Evolutionary conservation across 1,140 invertebrate species (phyloP), one percentile per base, ranked within the genome.

Genomic region (Pseudomyrmex concolor): DNA sequence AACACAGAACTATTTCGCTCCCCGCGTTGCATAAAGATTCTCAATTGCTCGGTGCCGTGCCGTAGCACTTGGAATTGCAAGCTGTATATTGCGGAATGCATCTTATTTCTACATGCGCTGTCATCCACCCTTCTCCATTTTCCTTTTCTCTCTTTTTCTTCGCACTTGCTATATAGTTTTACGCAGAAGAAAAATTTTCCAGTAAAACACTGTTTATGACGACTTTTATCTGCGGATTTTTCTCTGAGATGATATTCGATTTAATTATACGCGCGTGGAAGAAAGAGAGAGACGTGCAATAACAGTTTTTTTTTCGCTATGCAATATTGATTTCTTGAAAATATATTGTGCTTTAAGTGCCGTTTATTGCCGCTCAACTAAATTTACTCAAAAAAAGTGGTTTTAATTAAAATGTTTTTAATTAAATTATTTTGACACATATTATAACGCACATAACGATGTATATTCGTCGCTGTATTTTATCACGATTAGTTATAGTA

Each of bases 181-280:
- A 83, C 66, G 59, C n/a, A 9, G 78, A 70, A 84, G 25, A 67
- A 84, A 87, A 87, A 80, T 86, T 86, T 86, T 64, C 85, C 60
- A 84, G 86, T 87, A 87, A 86, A 86, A 72, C 73, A 87, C 34
- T 86, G 68, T 84, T 86, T 78, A 78, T 77, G 67, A 45, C 34
- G 76, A 57, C 43, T 59, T 78, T 78, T 19, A 70, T 19, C 34
- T 55, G 43, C 34, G 43, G 19, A 48, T 78, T 54, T 48, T n/a
- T 5, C 34, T 45, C 15, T 5, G 12, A 55, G 8, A n/a, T 22
- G 25, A 54, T 12, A 73, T 25, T 34, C 5, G 5, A 62, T 55
- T 81, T 54, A 43, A 81, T 72, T 60, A 17, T 22, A 54, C 13
- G 48, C 15, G 34, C 19, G 34, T 54, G 12, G 9, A 48, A 48